phyloP scores from a whole-genome alignment of 2,797 vertebrate species.

The Rousettus madagascariensis region DNA sequence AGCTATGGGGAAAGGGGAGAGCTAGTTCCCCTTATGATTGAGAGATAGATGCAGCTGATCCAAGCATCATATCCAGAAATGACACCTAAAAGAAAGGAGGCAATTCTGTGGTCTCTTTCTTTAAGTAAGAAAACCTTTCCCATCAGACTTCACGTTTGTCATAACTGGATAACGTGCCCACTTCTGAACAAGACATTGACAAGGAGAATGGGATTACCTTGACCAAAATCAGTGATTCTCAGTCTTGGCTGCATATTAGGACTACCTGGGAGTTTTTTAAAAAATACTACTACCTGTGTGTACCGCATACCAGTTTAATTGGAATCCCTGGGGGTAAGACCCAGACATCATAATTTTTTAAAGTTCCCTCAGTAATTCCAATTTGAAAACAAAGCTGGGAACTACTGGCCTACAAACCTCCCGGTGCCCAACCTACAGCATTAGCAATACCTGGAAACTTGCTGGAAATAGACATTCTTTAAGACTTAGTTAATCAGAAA shows the following conservation, averaged over 20 bases:
- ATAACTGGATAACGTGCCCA: neutral
- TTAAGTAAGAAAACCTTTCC: neutral
- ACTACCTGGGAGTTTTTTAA: neutral
- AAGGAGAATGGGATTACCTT: neutral
- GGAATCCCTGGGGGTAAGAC: neutral
- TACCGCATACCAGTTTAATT: neutral
- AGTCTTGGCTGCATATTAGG: neutral
- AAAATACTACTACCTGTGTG: neutral
- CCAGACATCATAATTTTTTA: neutral
- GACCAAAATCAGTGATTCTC: neutral
- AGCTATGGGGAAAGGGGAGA: neutral
- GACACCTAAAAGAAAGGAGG: neutral
- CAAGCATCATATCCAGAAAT: neutral
- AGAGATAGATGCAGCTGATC: neutral
- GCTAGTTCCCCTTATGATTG: neutral
- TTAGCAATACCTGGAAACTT: neutral
- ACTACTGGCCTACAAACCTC: neutral
- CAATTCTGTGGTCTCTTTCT: neutral
- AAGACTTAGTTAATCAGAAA: neutral
- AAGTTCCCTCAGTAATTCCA: neutral
- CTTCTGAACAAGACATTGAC: neutral
- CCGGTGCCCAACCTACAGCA: neutral
- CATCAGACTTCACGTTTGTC: neutral
- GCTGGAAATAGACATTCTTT: neutral
- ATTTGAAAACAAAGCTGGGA: neutral